phyloP scores from a whole-genome alignment of 2,797 vertebrate species.

The Enteromius trimaculatus region DNA sequence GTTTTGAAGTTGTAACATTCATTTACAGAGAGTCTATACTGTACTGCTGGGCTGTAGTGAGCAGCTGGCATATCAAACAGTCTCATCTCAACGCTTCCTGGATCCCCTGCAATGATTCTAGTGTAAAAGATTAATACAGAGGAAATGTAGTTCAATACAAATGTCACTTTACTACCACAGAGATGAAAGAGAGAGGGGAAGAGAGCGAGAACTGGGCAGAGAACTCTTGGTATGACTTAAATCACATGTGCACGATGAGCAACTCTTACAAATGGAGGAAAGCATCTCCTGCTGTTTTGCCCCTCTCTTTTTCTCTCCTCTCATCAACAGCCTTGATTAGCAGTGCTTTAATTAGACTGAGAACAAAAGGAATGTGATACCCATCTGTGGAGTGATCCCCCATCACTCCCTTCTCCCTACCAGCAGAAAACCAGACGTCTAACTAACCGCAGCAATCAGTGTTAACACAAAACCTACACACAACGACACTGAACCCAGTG shows the following conservation, averaged over 20 bases:
- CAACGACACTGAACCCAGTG: not conserved
- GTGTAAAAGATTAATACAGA: constrained; percentile 42
- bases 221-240: constrained; percentile 29
- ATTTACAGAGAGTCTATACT: not conserved
- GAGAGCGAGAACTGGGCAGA: constrained; percentile 22
- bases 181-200: constrained; percentile 38
- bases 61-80: constrained; percentile 39
- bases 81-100: constrained; percentile 21
- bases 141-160: constrained; percentile 43
- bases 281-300: constrained; percentile 26
- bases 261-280: constrained; percentile 25
- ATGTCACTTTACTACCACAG: constrained; percentile 28
- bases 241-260: constrained; percentile 28
- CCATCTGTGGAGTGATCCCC: constrained; percentile 56
- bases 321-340: constrained; percentile 66
- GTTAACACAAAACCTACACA: not conserved
- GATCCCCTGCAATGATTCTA: constrained; percentile 23
- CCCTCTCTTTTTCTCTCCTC: constrained; percentile 38
- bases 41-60: not conserved
- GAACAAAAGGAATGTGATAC: constrained; percentile 70
- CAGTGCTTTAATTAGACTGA: constrained; percentile 69
- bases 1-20: constrained; percentile 1
- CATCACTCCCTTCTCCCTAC: constrained; percentile 47
- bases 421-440: not conserved
- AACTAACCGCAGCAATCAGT: constrained; percentile 7